Evolutionary conservation across 1,140 invertebrate species (phyloP), one percentile per base, ranked within the genome.

Genomic region (Anthonomus grandis): DNA sequence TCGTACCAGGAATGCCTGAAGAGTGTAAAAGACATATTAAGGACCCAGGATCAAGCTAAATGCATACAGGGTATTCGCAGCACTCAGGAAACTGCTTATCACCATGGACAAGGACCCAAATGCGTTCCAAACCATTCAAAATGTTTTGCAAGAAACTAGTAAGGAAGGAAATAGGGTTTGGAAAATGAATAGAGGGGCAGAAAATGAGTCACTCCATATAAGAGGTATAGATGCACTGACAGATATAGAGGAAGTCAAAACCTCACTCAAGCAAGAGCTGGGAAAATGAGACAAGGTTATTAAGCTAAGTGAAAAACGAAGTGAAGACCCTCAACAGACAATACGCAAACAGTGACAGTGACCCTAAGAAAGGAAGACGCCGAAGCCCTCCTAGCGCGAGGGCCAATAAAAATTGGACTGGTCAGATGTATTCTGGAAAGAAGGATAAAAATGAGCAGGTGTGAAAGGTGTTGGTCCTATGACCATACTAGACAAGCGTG

Each of bases 381-480:
- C 2, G 18, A 49, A 21, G 42, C 1, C 0, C 3, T 62, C 2
- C 1, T 58, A 4, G n/a, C 22, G 1, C 6, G 10, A 10, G 31
- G 24, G 13, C 9, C 6, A 4, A 27, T 63, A 2, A 37, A 42
- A 34, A 46, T 64, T 1, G 62, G 59, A 13, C 6, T 57, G 1
- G 38, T 48, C 9, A 25, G 15, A 12, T 64, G 62, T 24, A 6
- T 1, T 22, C 15, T 62, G 19, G 51, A 56, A 22, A 44, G 53
- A 10, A 62, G 60, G 19, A 9, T 53, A 3, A 27, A 57, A 2
- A 6, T 52, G 1, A 9, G 41, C 19, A 62, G 39, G 37, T 64
- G 63, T 13, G 42, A 10, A n/a, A 62, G 42, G 41, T 62, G 60
- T 47, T 64, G 63, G 57, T 37, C 15, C 3, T 44, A 22, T 17